Conservation (phyloP, 2,797 vertebrate genomes). For the Alosa sapidissima region DNA sequence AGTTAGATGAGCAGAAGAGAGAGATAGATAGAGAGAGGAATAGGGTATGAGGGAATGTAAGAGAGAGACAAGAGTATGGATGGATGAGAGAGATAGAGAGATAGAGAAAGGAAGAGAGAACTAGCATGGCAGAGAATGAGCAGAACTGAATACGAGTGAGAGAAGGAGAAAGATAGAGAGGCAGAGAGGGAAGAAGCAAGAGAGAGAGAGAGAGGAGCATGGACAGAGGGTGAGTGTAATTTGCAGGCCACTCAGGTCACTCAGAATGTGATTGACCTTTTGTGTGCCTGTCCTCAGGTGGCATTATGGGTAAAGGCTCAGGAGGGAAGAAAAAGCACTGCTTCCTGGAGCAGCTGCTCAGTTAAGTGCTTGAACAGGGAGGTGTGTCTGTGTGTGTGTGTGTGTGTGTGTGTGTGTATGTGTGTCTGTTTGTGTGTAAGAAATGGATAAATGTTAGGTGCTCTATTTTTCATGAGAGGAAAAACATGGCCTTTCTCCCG, state of each 20-base stretch:
- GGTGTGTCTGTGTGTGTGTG: background rate
- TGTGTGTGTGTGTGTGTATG: background rate
- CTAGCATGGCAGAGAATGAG: background rate
- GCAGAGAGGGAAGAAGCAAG: background rate
- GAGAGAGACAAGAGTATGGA: background rate
- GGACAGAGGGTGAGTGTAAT: background rate
- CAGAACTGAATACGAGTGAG: background rate
- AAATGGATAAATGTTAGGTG: background rate
- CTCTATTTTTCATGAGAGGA: conserved; percentile 4
- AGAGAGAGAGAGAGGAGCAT: background rate
- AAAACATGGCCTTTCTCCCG: conserved; percentile 18
- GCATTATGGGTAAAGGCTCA: background rate
- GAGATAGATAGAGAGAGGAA: background rate
- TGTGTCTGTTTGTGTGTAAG: background rate
- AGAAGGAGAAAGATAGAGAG: background rate
- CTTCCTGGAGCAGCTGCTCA: background rate
- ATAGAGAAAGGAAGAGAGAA: background rate
- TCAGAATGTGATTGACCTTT: background rate
- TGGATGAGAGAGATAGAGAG: background rate
- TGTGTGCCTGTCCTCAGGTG: background rate
- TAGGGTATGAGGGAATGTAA: background rate
- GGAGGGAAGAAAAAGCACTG: background rate
- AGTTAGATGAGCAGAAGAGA: background rate
- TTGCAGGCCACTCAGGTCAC: background rate
- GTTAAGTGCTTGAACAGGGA: background rate